Conservation (phyloP, 2,888 invertebrate genomes). For the Lypha dubia region DNA sequence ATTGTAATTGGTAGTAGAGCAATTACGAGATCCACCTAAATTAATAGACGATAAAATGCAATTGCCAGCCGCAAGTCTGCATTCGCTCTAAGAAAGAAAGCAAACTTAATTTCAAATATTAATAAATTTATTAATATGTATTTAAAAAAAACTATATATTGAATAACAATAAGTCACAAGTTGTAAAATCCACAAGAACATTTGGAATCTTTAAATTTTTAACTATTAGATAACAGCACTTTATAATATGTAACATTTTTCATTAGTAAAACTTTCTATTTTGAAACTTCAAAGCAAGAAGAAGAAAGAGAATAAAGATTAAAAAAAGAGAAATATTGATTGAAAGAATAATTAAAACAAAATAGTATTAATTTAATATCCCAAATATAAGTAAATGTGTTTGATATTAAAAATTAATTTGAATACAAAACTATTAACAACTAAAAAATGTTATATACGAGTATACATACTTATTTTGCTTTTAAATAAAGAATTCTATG, state of each 20-base stretch:
- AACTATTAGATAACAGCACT: conserved; percentile 14
- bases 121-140: not conserved
- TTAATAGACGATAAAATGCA: not conserved
- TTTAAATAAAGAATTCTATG: conserved; percentile 71
- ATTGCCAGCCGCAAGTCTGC: not conserved
- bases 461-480: conserved; percentile 59
- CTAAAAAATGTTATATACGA: conserved; percentile 60
- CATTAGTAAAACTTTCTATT: conserved; percentile 6
- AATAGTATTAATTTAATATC: conserved; percentile 16
- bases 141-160: not conserved
- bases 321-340: not conserved
- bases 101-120: not conserved
- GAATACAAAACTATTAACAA: not conserved
- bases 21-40: not conserved
- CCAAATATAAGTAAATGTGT: conserved; percentile 41
- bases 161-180: conserved; percentile 11
- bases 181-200: not conserved
- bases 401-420: conserved; percentile 15
- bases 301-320: not conserved
- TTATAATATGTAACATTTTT: not conserved
- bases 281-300: not conserved
- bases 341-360: conserved; percentile 5
- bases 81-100: not conserved
- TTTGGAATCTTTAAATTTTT: not conserved
- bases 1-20: not conserved